Percentiles rank a stretch among this genome's conserved stretches.
phyloP scores from a whole-genome alignment of 2,113 vertebrate genomes.

The Lepus americanus region DNA sequence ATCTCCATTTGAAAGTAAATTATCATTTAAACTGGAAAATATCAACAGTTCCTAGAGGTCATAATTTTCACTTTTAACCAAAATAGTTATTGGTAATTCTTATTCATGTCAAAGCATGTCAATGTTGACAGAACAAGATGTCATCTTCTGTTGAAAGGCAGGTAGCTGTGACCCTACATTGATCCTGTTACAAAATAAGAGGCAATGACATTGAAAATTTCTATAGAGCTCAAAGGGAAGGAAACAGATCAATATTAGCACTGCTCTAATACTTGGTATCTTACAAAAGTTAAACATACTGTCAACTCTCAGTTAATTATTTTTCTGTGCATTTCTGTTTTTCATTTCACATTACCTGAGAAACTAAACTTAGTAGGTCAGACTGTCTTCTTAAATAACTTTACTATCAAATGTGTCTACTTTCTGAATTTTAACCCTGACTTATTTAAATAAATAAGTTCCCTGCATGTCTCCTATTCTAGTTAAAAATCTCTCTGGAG shows the following conservation, averaged over 20 bases:
- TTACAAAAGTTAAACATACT: neutral
- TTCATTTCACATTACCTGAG: neutral
- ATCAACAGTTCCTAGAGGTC: neutral
- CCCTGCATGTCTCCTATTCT: neutral
- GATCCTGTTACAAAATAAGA: neutral
- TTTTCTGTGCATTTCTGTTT: neutral
- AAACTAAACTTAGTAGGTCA: neutral
- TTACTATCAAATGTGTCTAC: neutral
- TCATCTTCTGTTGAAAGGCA: neutral
- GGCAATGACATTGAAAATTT: neutral
- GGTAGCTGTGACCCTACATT: neutral
- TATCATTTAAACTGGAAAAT: neutral
- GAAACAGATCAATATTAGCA: neutral
- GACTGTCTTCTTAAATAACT: neutral
- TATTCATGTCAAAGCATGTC: neutral
- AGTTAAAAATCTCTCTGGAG: neutral
- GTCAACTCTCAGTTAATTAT: neutral
- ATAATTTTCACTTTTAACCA: neutral
- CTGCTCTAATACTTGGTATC: neutral
- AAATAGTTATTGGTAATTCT: neutral
- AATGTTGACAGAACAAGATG: neutral
- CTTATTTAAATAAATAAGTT: slow-evolving; percentile 12
- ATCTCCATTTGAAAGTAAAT: neutral
- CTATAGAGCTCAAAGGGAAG: neutral
- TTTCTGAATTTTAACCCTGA: neutral